Percentiles rank a stretch among this genome's conserved stretches.
phyloP scores from a whole-genome alignment of 2,888 invertebrate genomes.

The Acronicta alni region DNA sequence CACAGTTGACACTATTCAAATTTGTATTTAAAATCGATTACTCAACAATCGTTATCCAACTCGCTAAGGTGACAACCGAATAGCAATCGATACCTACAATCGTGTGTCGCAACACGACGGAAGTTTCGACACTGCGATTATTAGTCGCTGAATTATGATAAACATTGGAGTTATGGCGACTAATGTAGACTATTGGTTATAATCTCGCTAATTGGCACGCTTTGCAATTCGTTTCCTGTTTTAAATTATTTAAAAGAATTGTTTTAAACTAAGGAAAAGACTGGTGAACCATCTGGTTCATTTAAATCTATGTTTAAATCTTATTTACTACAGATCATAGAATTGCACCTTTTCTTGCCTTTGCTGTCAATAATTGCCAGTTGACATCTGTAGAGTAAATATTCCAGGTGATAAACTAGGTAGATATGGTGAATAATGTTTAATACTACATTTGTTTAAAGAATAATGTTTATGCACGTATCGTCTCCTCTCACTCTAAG shows the following conservation, averaged over 20 bases:
- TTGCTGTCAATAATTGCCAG: no score
- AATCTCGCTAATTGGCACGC: slow-evolving; percentile 61
- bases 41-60: slow-evolving; percentile 82
- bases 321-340: no score
- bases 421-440: no score
- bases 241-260: no score
- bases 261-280: no score
- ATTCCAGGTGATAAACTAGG: no score
- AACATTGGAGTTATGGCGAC: slow-evolving; percentile 74
- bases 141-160: slow-evolving; percentile 76
- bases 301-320: no score
- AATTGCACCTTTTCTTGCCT: no score
- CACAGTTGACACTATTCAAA: slow-evolving; percentile 54
- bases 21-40: slow-evolving; percentile 67
- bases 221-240: slow-evolving; percentile 57
- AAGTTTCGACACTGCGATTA: slow-evolving; percentile 79
- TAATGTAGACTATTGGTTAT: slow-evolving; percentile 61
- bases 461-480: no score
- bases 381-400: no score
- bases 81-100: slow-evolving; percentile 73
- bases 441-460: no score
- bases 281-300: neutral
- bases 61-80: slow-evolving; percentile 78
- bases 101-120: slow-evolving; percentile 78
- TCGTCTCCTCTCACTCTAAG: no score